Conservation (phyloP, 2,113 vertebrate species). For the Cichladusa arquata region DNA sequence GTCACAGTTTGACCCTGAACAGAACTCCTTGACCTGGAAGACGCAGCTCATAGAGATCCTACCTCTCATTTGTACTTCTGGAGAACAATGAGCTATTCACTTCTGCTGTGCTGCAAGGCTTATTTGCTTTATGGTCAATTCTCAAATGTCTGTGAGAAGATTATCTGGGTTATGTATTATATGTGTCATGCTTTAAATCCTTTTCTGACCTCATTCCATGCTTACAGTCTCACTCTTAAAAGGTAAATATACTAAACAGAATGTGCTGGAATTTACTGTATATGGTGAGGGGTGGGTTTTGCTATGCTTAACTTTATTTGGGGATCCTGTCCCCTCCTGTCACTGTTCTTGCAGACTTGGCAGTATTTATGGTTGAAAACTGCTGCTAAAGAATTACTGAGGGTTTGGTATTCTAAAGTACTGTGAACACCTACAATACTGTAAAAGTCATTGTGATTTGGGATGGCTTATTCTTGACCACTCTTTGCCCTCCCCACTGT, state of each 20-base stretch:
- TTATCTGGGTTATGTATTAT: constrained; percentile 4
- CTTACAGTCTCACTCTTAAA: not conserved
- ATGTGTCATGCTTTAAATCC: not conserved
- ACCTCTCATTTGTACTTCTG: not conserved
- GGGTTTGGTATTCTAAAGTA: not conserved
- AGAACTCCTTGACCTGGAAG: not conserved
- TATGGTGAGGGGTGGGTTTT: not conserved
- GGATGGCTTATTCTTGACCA: not conserved
- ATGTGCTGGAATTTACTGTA: not conserved
- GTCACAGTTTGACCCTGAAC: not conserved
- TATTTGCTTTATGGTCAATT: not conserved
- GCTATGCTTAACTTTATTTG: not conserved
- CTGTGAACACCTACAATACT: not conserved
- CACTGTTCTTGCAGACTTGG: not conserved
- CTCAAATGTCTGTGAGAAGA: constrained; percentile 13
- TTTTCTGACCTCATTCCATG: not conserved
- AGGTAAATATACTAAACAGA: not conserved
- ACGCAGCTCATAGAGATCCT: not conserved
- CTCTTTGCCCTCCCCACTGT: not conserved
- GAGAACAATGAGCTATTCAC: not conserved
- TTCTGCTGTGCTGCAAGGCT: not conserved
- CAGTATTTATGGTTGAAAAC: not conserved
- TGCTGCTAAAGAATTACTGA: not conserved
- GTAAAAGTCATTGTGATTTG: not conserved
- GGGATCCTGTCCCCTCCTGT: not conserved